Base-by-base conservation (phyloP, 2,888 invertebrate genomes). In the Sphinx pinastri region DNA sequence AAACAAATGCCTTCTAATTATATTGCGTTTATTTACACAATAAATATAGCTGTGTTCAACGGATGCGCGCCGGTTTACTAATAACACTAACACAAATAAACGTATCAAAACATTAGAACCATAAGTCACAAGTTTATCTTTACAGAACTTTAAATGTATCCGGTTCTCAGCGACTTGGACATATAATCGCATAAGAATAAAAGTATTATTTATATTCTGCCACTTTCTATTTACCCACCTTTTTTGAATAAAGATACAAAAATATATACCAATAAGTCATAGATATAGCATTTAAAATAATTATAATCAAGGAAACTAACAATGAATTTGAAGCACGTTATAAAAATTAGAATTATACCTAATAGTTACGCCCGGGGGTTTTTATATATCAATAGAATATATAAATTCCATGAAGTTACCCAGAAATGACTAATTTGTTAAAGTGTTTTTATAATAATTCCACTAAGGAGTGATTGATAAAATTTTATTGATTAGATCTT, bases 1-100 rank as follows among this genome's bases (percentile, higher is more conserved):
- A 60, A 10, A 0, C 19, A 25, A 49, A 19, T 63, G 7, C 19
- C 19, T 63, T 63, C 63, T 49, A 49, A 63, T 63, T 19, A 73
- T 77, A 82, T 82, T 82, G 80, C 72, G 82, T 87, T 88, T 89
- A 89, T 88, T 87, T 88, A 88, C 87, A 89, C 84, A 88, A 87
- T 86, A 88, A 88, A 86, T 84, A 83, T 81, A 81, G 70, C 71
- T 72, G 74, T 47, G 67, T 71, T 67, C 72, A 72, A 76, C 73
- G 71, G 77, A 72, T 77, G 79, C 81, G 72, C 73, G 47, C 19
- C 19, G 19, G 63, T 49, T 63, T 19, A 47, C 47, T 19, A 49
- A 19, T 63, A 63, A 63, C 47, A 63, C 47, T 71, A 76, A 76
- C 77, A 76, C 70, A 73, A 77, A 74, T 76, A 77, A 74, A 74